Conservation (phyloP, 2,888 invertebrate species). For the Trachelus troglodyta region DNA sequence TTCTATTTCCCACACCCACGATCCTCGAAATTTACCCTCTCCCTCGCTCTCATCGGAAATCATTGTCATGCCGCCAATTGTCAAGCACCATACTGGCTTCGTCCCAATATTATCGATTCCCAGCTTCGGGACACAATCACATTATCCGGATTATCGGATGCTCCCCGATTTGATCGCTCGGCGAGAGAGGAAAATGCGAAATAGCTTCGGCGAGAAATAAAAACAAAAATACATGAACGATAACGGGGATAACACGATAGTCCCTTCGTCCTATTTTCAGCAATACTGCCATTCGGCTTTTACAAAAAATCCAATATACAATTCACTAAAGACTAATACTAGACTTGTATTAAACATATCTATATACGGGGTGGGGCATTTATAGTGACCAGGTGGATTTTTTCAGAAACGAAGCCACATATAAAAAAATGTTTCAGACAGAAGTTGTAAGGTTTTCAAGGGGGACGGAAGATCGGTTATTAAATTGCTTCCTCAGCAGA, state of each 20-base stretch:
- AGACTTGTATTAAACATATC: not conserved
- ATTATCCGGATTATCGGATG: constrained; percentile 46
- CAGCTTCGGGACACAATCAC: constrained; percentile 33
- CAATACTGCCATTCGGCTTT: not conserved
- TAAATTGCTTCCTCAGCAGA: too few relatives aligned
- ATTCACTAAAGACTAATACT: not conserved
- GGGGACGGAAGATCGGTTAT: too few relatives aligned
- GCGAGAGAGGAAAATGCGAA: constrained; percentile 1
- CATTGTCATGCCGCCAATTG: constrained; percentile 55
- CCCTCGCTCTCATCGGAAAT: constrained; percentile 49
- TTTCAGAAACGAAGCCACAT: too few relatives aligned
- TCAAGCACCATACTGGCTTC: constrained; percentile 43
- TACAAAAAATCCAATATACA: not conserved
- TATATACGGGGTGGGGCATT: not conserved
- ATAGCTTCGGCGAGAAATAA: not conserved
- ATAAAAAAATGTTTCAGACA: too few relatives aligned
- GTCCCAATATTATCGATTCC: constrained; percentile 51
- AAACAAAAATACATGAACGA: not conserved
- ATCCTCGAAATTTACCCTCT: constrained; percentile 21
- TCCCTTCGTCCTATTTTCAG: not conserved
- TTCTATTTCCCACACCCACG: constrained; percentile 26
- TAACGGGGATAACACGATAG: not conserved
- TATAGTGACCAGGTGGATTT: too few relatives aligned
- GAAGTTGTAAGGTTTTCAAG: too few relatives aligned
- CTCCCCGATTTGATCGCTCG: constrained; percentile 9